phyloP scores from a whole-genome alignment of 1,140 invertebrate genomes.

The Drosophila kikkawai region DNA sequence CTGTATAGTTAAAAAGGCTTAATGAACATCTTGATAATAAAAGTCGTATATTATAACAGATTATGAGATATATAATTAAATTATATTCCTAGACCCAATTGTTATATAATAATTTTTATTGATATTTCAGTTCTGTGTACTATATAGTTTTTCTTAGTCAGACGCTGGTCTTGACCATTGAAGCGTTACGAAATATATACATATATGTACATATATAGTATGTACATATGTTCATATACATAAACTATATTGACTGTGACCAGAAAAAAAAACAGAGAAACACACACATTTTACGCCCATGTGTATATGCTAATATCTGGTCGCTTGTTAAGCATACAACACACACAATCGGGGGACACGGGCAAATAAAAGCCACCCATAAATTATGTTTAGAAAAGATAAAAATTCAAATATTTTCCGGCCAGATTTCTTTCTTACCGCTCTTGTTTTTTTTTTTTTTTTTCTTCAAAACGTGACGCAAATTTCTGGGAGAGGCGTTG shows the following conservation, averaged over 20 bases:
- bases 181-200: constrained; percentile 39
- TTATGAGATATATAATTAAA: too few species aligned
- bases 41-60: too few species aligned
- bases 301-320: constrained; percentile 14
- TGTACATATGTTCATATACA: constrained; percentile 11
- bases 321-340: constrained; percentile 11
- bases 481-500: constrained; percentile 26
- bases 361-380: constrained; percentile 24
- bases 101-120: neutral
- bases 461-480: constrained; percentile 48
- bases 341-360: neutral
- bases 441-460: constrained; percentile 12
- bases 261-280: neutral
- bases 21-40: too few species aligned
- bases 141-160: constrained; percentile 2
- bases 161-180: constrained; percentile 30
- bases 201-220: neutral
- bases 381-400: constrained; percentile 44
- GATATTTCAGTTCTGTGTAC: constrained; percentile 4
- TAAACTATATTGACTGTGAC: constrained; percentile 18
- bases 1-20: too few species aligned
- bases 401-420: constrained; percentile 46
- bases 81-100: neutral
- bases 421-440: constrained; percentile 20
- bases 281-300: constrained; percentile 3